Conservation (phyloP, 2,888 invertebrate genomes). For the Quadriops clusia region DNA sequence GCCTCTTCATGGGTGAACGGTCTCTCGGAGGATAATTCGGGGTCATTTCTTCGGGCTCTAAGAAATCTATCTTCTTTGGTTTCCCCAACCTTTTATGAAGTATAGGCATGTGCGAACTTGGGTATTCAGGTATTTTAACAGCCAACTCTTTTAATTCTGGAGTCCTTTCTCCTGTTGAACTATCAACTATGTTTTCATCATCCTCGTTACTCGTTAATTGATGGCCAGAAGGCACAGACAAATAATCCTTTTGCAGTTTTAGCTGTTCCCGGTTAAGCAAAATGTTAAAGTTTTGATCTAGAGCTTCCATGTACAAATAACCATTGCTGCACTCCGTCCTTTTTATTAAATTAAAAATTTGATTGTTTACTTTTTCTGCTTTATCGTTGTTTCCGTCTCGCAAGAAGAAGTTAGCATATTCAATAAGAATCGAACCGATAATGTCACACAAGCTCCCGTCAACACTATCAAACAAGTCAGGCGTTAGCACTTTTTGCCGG, state of each 20-base stretch:
- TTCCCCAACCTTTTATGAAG: too few species aligned
- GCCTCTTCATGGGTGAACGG: too few species aligned
- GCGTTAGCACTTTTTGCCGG: constrained; percentile 10
- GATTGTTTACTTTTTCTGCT: constrained; percentile 17
- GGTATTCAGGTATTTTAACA: too few species aligned
- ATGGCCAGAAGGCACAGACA: constrained; percentile 10
- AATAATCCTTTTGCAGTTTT: constrained; percentile 18
- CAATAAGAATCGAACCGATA: constrained; percentile 18
- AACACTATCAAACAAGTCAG: constrained; percentile 14
- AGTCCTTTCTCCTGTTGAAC: too few species aligned
- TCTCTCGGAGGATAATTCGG: too few species aligned
- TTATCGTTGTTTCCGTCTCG: constrained; percentile 12
- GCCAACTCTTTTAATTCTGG: too few species aligned
- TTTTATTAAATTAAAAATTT: constrained; percentile 16
- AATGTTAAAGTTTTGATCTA: too few species aligned
- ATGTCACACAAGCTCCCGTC: constrained; percentile 15
- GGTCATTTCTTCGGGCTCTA: too few species aligned
- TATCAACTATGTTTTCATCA: too few species aligned
- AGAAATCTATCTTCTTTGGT: too few species aligned
- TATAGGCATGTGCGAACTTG: too few species aligned
- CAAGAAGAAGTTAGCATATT: constrained; percentile 19
- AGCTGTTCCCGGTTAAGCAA: too few species aligned
- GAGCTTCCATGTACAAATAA: constrained; percentile 21
- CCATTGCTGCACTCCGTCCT: constrained; percentile 16
- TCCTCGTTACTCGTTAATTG: constrained; percentile 1